Evolutionary conservation across 2,888 invertebrate genomes (phyloP).

Genomic region (Steromphala cineraria): DNA sequence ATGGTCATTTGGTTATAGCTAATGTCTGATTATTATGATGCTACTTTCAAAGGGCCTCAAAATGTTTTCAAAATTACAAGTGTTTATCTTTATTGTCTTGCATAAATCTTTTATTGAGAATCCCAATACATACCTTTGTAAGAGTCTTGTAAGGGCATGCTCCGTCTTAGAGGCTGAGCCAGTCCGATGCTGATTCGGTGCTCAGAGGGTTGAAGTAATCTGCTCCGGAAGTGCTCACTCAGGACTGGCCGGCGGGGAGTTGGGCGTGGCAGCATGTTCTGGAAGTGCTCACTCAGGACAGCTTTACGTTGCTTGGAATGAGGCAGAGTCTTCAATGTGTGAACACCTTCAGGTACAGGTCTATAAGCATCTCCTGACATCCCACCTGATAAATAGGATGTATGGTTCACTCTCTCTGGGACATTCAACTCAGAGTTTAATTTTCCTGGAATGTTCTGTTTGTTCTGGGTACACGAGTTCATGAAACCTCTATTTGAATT

Average conservation of each 20-base stretch:
- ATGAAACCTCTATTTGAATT: background rate
- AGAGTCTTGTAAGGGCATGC: background rate
- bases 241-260: background rate
- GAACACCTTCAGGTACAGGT: too few species aligned
- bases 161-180: conserved; percentile 48
- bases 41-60: too few species aligned
- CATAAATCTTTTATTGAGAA: background rate
- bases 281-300: background rate
- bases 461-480: background rate
- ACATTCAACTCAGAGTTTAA: background rate
- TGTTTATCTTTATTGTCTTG: background rate
- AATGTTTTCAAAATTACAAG: background rate
- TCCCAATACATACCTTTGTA: background rate
- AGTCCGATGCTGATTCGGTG: conserved; percentile 53
- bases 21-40: too few species aligned
- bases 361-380: too few species aligned
- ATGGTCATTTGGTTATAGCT: too few species aligned
- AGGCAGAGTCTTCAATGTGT: too few species aligned
- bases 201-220: conserved; percentile 26
- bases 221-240: conserved; percentile 19
- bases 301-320: too few species aligned
- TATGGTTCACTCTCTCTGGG: too few species aligned
- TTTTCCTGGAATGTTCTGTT: background rate
- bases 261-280: background rate
- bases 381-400: too few species aligned